These are phyloP conservation scores for Perodicticus potto DNA, from an alignment of 2,797 vertebrate genomes.

Conservation along the genomic window DNA sequence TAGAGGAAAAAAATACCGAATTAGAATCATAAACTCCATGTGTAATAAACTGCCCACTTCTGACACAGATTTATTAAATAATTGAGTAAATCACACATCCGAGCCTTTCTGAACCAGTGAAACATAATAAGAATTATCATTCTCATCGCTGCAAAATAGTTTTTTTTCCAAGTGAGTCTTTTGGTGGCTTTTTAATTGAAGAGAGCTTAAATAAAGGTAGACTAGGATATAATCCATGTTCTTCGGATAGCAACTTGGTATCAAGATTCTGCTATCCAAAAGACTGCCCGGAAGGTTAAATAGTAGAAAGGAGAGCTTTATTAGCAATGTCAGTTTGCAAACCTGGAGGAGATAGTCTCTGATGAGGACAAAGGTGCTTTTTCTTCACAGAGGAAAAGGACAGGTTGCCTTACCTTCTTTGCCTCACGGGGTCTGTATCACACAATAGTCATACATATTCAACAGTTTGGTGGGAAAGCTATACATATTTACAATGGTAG, in stretches of 20 bases:
- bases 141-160: constrained; percentile 19
- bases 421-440: background rate
- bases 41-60: background rate
- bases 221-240: background rate
- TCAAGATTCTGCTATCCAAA: background rate
- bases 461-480: background rate
- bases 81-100: constrained; percentile 30
- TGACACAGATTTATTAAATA: background rate
- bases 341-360: background rate
- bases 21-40: background rate
- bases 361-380: background rate
- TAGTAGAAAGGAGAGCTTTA: background rate
- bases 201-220: constrained; percentile 29
- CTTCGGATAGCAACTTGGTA: constrained; percentile 13
- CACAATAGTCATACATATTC: background rate
- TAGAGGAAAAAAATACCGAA: background rate
- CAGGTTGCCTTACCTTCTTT: background rate
- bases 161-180: constrained; percentile 51
- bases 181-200: constrained; percentile 23
- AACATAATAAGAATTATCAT: constrained; percentile 41
- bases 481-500: background rate
- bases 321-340: background rate
- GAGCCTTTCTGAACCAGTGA: constrained; percentile 29
- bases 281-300: background rate
- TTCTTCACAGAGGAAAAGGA: background rate